Evolutionary conservation across 2,797 vertebrate species (phyloP), one percentile per base, ranked within the genome.

Genomic region (Alexandromys oeconomus): DNA sequence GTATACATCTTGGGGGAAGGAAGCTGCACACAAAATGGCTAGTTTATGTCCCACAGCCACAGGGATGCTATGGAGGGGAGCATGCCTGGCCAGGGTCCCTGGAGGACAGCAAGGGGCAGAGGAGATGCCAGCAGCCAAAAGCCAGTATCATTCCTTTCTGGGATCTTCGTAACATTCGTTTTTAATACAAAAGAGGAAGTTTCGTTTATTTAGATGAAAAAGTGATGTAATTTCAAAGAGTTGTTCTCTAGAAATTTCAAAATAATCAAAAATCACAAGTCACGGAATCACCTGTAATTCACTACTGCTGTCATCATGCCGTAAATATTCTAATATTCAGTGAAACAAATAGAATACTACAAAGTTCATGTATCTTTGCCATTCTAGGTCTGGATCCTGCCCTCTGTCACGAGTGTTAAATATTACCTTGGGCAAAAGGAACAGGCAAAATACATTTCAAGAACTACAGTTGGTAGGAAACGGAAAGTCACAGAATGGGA

Each of bases 121-220:
- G 17, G 12, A 65, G n/a, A 54, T 21, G 8, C 12, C 51, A 77
- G 61, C 12, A 69, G 5, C 29, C 29, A 34, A 61, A 6, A 13
- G 23, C 31, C 31, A 77, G 46, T 2, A 57, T 31, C 77, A 77
- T 69, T 82, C 40, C 34, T 90, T 78, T 31, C 29, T 29, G 37
- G 76, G 54, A 76, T n/a, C 29, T 34, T 54, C 6, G 2, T 59
- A 51, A 69, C 48, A n/a, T 34, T 34, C 51, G 8, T 74, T 48
- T 11, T 57, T 91, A 48, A 48, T 12, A 29, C 73, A 71, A 79
- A 82, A 73, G 77, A 67, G 34, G 34, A 19, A 81, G 31, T 17
- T 89, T 91, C 54, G 6, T 93, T 87, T 88, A 74, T 31, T 74
- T 87, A n/a, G 51, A 14, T 54, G 27, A 90, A n/a, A 82, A 93